Evolutionary conservation across 37 sponge, comb jelly and placozoan species (phyloP), one percentile per base, ranked within the genome.

Genomic region (Eunapius fragilis): DNA sequence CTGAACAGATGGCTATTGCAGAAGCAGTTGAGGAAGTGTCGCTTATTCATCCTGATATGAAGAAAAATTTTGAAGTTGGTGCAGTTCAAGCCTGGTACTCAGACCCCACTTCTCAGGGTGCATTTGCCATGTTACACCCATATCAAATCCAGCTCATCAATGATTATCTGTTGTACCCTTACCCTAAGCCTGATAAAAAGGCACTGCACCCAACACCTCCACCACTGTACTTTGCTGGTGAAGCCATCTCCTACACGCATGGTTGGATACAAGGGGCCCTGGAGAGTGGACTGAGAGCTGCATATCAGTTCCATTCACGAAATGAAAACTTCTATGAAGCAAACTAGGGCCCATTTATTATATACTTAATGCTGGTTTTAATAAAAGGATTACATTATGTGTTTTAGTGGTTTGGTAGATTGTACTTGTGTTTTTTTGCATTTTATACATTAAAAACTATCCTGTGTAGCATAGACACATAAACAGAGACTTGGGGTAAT

Each of bases 191-290:
- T 11, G 17, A 58, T 4, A 58, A 58, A 11, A 11, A 58, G 2
- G 58, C 58, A 58, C 14, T 58, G 58, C 7, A 58, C 14, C 58
- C 58, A 13, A 1, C 58, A 13, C 58, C 58, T 58, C 58, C 58
- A 13, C 31, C 47, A 0, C 31, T 88, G 31, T 88, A 70, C 78
- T 88, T 88, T 82, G 82, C 83, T 68, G 88, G 88, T 25, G 88
- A 88, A 31, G 83, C 77, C 31, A 34, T 88, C 31, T 88, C 88
- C 23, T 82, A n/a, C 25, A 30, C 70, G 10, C 36, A 58, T 37
- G 83, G 83, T 28, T 88, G 88, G 88, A 88, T 88, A 2, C 88
- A 88, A 47, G 88, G 88, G 48, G 88, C 88, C 50, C 77, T 88
- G 17, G 83, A 82, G 70, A 82, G 83, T 70, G 82, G 83, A 58